Evolutionary conservation across 2,113 vertebrate genomes (phyloP).

Genomic region (Nothobranchius kuhntae): DNA sequence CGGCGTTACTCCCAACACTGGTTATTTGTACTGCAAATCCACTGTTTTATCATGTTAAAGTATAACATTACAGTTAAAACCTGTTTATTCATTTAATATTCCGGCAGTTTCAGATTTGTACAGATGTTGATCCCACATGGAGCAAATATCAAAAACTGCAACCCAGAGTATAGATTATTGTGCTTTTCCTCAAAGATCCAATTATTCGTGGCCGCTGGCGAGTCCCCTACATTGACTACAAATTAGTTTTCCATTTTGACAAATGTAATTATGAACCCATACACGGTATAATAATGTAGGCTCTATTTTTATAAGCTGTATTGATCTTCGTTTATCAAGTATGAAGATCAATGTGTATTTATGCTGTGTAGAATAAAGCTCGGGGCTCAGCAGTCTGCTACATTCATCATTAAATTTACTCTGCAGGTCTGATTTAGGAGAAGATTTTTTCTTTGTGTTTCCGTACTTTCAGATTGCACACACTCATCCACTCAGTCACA

Average conservation of each 20-base stretch:
- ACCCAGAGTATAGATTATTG: neutral
- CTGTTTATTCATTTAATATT: too few relatives aligned
- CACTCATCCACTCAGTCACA: slow-evolving; percentile 1
- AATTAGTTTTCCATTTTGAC: neutral
- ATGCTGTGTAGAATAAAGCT: neutral
- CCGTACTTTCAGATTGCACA: slow-evolving; percentile 1
- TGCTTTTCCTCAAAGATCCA: neutral
- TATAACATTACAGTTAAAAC: too few relatives aligned
- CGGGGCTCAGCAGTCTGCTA: neutral
- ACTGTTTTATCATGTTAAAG: too few relatives aligned
- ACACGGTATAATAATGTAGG: neutral
- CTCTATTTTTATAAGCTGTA: neutral
- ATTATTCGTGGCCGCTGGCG: neutral
- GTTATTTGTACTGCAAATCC: too few relatives aligned
- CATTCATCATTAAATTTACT: neutral
- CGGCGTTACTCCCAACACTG: too few relatives aligned
- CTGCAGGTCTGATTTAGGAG: slow-evolving; percentile 9
- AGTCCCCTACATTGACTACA: neutral
- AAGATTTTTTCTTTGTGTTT: slow-evolving; percentile 10
- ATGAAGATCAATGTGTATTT: neutral
- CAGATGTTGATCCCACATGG: too few relatives aligned
- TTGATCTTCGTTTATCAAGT: neutral
- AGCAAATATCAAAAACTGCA: neutral
- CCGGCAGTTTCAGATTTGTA: neutral
- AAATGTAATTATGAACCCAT: neutral